Conservation (phyloP, 2,888 invertebrate genomes). For the Bimastos eiseni region DNA sequence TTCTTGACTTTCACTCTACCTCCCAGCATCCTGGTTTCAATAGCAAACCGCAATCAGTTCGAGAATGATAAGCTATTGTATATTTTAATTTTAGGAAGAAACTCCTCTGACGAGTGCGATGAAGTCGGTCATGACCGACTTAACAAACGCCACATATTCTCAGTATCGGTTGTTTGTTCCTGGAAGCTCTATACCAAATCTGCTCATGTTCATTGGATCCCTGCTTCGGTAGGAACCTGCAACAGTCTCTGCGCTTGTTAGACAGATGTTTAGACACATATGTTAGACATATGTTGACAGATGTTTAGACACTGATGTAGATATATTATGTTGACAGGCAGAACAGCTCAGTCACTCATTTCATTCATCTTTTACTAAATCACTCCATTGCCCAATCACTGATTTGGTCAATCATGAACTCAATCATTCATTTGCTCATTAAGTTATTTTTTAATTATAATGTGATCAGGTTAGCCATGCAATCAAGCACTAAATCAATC, state of each 20-base stretch:
- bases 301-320: too few species aligned
- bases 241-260: neutral
- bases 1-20: neutral
- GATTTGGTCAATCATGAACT: neutral
- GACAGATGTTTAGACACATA: too few species aligned
- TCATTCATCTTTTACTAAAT: neutral
- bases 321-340: neutral
- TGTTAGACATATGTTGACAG: too few species aligned
- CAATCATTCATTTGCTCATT: neutral
- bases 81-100: constrained; percentile 49
- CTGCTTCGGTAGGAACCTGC: neutral
- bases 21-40: neutral
- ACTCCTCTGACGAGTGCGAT: constrained; percentile 62
- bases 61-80: neutral
- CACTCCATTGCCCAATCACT: neutral
- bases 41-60: neutral
- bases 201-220: constrained; percentile 22
- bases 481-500: neutral
- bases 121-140: constrained; percentile 75
- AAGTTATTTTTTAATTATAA: neutral
- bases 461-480: neutral
- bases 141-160: constrained; percentile 84
- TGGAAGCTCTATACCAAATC: constrained; percentile 17
- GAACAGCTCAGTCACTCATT: neutral
- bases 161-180: constrained; percentile 27